A percentile compares a stretch with the other conserved stretches of the same genome.
Evolutionary conservation across 92 coral and sea anemone species (phyloP).

Genomic region (Muricea muricata): DNA sequence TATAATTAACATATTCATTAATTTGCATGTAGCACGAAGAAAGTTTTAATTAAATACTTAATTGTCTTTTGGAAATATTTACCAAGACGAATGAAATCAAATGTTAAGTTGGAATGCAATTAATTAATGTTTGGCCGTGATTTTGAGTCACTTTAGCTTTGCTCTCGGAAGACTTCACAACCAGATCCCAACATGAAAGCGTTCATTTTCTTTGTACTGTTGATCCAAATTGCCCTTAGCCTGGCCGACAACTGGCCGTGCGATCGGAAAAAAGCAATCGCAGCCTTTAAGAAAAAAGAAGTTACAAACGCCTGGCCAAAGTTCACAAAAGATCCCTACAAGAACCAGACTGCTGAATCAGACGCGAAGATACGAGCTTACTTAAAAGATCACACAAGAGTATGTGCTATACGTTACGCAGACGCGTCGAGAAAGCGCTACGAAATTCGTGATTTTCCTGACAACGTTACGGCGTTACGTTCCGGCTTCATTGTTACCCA

Average conservation of each 20-base stretch:
- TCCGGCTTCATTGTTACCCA: constrained; percentile 5
- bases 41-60: too few relatives aligned
- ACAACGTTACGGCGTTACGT: background rate
- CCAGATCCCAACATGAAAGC: background rate
- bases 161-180: background rate
- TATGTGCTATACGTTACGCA: background rate
- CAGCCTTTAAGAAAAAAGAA: constrained; percentile 22
- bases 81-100: too few relatives aligned
- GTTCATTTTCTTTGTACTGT: background rate
- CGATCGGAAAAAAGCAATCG: constrained; percentile 42
- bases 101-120: background rate
- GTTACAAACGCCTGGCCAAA: constrained; percentile 14
- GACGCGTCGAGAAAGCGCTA: background rate
- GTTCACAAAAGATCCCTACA: constrained; percentile 20
- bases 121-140: background rate
- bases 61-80: too few relatives aligned
- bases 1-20: too few relatives aligned
- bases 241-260: constrained; percentile 33
- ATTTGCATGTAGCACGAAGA: too few relatives aligned
- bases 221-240: background rate
- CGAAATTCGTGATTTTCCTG: constrained; percentile 36
- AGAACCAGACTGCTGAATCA: constrained; percentile 17
- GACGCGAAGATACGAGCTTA: constrained; percentile 17
- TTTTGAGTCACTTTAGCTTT: background rate
- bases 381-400: constrained; percentile 22